Evolutionary conservation across 2,888 invertebrate species (phyloP).

Genomic region (Serrognathus titanus): DNA sequence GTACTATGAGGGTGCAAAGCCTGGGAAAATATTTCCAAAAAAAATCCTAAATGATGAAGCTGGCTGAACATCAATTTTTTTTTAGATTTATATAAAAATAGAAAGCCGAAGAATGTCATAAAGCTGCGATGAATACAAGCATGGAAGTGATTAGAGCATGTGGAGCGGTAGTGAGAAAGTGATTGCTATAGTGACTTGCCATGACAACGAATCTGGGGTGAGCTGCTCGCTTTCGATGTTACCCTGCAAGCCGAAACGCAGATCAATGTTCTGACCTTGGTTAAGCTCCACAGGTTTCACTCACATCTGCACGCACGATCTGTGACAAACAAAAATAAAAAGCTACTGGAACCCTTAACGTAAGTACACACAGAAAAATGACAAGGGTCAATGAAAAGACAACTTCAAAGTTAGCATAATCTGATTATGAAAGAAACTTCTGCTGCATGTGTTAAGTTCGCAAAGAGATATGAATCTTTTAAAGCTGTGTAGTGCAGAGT

Average conservation of each 20-base stretch:
- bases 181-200: slow-evolving; percentile 46
- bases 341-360: too few relatives aligned
- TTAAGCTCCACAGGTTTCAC: too few relatives aligned
- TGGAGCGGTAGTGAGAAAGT: slow-evolving; percentile 31
- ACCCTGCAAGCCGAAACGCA: slow-evolving; percentile 18
- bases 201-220: slow-evolving; percentile 42
- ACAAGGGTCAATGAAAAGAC: too few relatives aligned
- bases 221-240: slow-evolving; percentile 37
- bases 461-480: too few relatives aligned
- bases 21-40: not conserved
- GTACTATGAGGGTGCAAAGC: not conserved
- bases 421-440: too few relatives aligned
- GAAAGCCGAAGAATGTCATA: slow-evolving; percentile 5
- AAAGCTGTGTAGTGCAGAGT: too few relatives aligned
- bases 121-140: slow-evolving; percentile 14
- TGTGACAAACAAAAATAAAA: too few relatives aligned
- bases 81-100: not conserved
- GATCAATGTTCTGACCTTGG: slow-evolving; percentile 33
- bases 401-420: too few relatives aligned
- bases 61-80: not conserved
- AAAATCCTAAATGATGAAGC: too few relatives aligned
- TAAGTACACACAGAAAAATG: too few relatives aligned
- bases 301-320: too few relatives aligned
- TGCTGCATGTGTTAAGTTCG: too few relatives aligned
- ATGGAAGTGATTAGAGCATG: not conserved